Evolutionary conservation across 2,888 invertebrate species (phyloP), one percentile per base, ranked within the genome.

Genomic region (Rhingia campestris): DNA sequence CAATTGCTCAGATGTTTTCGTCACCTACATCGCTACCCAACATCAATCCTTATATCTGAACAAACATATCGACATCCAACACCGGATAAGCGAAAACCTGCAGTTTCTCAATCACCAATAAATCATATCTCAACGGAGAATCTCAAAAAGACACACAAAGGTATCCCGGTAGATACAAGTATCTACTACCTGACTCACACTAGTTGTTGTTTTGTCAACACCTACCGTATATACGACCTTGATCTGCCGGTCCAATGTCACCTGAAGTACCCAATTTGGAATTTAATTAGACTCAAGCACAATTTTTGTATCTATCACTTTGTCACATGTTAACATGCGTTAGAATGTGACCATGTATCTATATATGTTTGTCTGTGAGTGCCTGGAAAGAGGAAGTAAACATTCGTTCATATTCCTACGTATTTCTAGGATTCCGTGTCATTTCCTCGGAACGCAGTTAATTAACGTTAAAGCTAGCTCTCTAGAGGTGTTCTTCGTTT

Each of bases 161-260:
- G 5, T 45, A 6, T 45, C 12, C 12, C 6, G 22, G 22, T 22
- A 22, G 22, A 22, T 22, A 22, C 22, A 45, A 12, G 12, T 45
- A 45, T 12, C 12, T 45, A 45, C 2, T 30, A 30, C 30, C 22
- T 49, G 4, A 49, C 30, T 14, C 49, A 49, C 22, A 7, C 30
- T 30, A 49, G 30, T 47, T 9, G 4, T 14, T 33, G 32, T n/a
- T 33, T 51, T 22, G 37, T 33, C 6, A 4, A 58, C 10, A 32
- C 10, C n/a, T 35, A 7, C 14, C 7, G 43, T 43, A 41, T 33
- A 6, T 12, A 4, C 35, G 72, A 61, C 59, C 70, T 70, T 70
- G 61, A 61, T 61, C 22, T 61, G 33, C 22, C 41, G 35, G 59
- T 7, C 61, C 72, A 72, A 61, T 72, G 72, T 72, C 72, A 72